Conservation (phyloP, 2,113 vertebrate genomes). For the Eclectus roratus region DNA sequence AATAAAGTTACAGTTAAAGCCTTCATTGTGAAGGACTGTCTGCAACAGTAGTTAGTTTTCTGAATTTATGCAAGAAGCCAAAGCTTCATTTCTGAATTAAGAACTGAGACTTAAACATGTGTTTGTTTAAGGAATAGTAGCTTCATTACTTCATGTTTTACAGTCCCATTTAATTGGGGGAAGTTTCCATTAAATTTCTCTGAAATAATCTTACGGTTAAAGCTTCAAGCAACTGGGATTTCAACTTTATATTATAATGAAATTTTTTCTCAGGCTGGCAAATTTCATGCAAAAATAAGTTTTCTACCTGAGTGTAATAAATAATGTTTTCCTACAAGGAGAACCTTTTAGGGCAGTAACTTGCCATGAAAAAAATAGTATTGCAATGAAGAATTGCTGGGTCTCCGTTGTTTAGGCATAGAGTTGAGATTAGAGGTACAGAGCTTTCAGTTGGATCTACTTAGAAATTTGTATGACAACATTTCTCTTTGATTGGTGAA, state of each 20-base stretch:
- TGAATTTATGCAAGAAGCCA: neutral
- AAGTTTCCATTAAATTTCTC: neutral
- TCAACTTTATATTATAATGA: neutral
- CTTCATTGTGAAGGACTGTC: neutral
- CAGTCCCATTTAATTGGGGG: neutral
- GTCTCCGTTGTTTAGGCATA: neutral
- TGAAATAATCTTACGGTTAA: neutral
- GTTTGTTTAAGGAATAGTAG: neutral
- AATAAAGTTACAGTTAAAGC: neutral
- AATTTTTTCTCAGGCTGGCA: neutral
- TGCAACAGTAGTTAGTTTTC: neutral
- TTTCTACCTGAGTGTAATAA: neutral
- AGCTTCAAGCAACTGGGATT: neutral
- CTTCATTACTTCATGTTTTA: neutral
- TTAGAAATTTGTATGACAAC: neutral
- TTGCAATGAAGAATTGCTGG: accelerated
- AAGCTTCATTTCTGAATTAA: neutral
- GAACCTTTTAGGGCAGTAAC: neutral
- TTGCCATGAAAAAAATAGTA: neutral
- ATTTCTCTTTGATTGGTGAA: neutral
- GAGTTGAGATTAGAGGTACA: neutral
- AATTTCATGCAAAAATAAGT: neutral
- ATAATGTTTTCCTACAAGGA: neutral
- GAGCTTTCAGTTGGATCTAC: neutral
- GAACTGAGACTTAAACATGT: neutral